Evolutionary conservation across 2,888 invertebrate species (phyloP), one percentile per base, ranked within the genome.

Genomic region (Trichogramma dendrolimi): DNA sequence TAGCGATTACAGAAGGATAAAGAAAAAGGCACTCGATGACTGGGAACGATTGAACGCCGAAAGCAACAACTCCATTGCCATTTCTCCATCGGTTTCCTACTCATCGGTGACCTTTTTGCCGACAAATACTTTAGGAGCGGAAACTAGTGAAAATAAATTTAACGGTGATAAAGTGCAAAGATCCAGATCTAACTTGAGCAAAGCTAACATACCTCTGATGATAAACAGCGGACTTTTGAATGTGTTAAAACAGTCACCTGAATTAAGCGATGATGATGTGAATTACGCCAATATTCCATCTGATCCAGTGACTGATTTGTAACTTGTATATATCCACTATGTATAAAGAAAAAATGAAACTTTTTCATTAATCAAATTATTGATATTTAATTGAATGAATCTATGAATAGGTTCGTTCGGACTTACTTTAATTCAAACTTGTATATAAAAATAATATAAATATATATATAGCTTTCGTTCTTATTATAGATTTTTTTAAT

Each of bases 171-270:
- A 74, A 60, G 60, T 75, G 41, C 71, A 73, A 42, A 72, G 72
- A 58, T 72, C 67, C 50, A 73, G 75, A 51, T 69, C 72, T 1
- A 73, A 64, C 48, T 60, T 78, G 44, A 70, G 72, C 10, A 76
- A 73, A 63, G 74, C 78, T 1, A 78, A 79, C 64, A 78, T 78
- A 63, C 78, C 79, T 4, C 65, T 78, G 54, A 76, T 75, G 44
- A 76, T 77, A 66, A 78, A 77, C 60, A 76, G 71, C 60, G 73
- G 73, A 4, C 67, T 78, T n/a, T 67, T 76, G 39, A 78, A 78
- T 71, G 69, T 76, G 42, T 62, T 77, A 27, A 72, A 72, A 54
- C 77, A 75, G 59, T 72, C 73, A 10, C 72, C 75, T 5, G 71
- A 70, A 10, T 65, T 72, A 8, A 77, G 75, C 2, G 73, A 75